Evolutionary conservation across 2,113 vertebrate species (phyloP), one percentile per base, ranked within the genome.

Genomic region (Sciurus niger): DNA sequence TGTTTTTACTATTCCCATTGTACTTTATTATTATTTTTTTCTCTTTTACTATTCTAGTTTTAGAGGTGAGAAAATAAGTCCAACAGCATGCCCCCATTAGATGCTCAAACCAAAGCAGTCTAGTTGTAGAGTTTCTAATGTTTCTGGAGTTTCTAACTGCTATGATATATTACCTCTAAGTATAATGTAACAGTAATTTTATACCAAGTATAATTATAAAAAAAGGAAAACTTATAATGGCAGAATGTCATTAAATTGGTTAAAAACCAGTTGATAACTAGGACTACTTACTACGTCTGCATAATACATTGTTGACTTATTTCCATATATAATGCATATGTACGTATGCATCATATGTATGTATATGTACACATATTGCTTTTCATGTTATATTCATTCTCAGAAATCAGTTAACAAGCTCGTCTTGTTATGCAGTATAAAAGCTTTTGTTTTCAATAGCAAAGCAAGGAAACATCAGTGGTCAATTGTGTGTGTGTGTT

Each of bases 241-340:
- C 17, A 74, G 46, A 74, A 53, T 87, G 80, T 78, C 32, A 63
- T 84, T 95, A 93, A 89, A 70, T 72, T 28, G 76, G 34, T 74
- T 93, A 91, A 78, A 74, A 63, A 22, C 5, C 10, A 77, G 4
- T 24, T 85, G 83, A 55, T 51, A 82, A 46, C 32, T 58, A 72
- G 65, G n/a, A 90, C n/a, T 82, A 32, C 13, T 55, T 70, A 79
- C 53, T 63, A 63, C 74, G 43, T 17, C 0, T 34, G 2, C 30
- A 77, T 58, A 77, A 84, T 72, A 78, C 2, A 83, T 17, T 12
- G 79, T 65, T 68, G 30, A 43, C 58, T 28, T 63, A 80, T 76
- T 58, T 72, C 22, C 40, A 17, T n/a, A 48, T 32, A 16, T 60
- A 10, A 48, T 37, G 10, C 25, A 7, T 20, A 3, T 60, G 2